Evolutionary conservation across 2,113 vertebrate genomes (phyloP).

Genomic region (Nycticryphes semicollaris): DNA sequence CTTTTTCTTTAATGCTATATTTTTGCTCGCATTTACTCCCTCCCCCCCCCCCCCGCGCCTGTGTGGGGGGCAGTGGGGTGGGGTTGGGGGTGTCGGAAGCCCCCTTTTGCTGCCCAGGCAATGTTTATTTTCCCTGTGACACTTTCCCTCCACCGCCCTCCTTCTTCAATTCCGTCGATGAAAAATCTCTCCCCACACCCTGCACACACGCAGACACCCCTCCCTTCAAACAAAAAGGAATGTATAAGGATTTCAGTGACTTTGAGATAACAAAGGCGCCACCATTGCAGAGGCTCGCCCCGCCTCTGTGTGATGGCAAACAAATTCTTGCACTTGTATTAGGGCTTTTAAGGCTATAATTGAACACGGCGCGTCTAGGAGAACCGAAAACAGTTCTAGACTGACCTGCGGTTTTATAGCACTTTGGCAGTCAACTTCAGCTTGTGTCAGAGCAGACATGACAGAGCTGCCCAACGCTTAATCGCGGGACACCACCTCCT

Average conservation of each 20-base stretch:
- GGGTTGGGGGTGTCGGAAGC: not conserved
- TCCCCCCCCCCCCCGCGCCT: not conserved
- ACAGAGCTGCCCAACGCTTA: conserved; percentile 77
- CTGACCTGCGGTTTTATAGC: conserved; percentile 92
- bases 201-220: not conserved
- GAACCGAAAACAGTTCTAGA: conserved; percentile 87
- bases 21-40: not conserved
- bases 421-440: conserved; percentile 86
- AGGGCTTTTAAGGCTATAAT: conserved; percentile 92
- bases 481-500: conserved; percentile 80
- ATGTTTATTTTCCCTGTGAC: not conserved
- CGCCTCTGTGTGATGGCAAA: conserved; percentile 90
- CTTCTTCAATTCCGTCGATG: not conserved
- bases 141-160: too few species aligned
- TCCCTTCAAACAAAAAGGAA: conserved; percentile 68
- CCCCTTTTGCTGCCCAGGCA: not conserved
- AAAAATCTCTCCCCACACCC: conserved; percentile 13
- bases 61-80: not conserved
- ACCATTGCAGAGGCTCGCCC: conserved; percentile 82
- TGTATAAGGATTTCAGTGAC: conserved; percentile 79
- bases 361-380: conserved; percentile 87
- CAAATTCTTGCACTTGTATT: conserved; percentile 92
- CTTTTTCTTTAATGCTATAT: not conserved
- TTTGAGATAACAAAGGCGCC: conserved; percentile 85
- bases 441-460: conserved; percentile 80